phyloP scores from a whole-genome alignment of 2,113 vertebrate species.

The Elachura formosa region DNA sequence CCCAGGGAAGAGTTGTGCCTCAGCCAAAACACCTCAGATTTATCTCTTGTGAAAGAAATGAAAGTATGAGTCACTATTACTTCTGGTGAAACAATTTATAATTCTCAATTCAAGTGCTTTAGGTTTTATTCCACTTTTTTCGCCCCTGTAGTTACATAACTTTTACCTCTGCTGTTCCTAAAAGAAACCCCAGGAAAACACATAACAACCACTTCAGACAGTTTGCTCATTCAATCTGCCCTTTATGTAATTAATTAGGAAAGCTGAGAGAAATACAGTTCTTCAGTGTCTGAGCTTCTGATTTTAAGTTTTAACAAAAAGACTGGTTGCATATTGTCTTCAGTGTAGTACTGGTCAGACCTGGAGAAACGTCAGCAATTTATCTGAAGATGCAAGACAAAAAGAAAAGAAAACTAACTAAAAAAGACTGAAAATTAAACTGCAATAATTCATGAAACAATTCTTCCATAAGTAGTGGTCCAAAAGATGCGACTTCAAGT shows the following conservation, averaged over 20 bases:
- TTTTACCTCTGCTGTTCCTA: neutral
- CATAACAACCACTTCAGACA: neutral
- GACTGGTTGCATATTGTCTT: neutral
- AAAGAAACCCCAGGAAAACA: constrained; percentile 3
- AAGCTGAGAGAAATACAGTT: constrained; percentile 1
- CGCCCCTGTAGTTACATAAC: neutral
- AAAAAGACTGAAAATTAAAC: neutral
- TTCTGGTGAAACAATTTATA: constrained; percentile 14
- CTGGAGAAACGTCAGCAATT: neutral
- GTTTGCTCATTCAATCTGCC: constrained; percentile 35
- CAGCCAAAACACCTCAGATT: constrained; percentile 32
- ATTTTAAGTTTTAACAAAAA: neutral
- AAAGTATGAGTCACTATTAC: constrained; percentile 12
- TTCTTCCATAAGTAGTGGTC: neutral
- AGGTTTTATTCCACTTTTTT: neutral
- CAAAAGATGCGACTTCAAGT: neutral
- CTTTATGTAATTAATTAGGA: constrained; percentile 22
- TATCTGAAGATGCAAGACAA: neutral
- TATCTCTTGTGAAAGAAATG: neutral
- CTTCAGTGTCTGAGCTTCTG: neutral
- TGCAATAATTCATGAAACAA: neutral
- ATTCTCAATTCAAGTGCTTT: neutral
- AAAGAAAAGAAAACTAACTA: neutral
- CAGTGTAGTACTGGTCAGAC: neutral
- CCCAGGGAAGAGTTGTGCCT: neutral